A percentile compares a stretch with the other conserved stretches of the same genome.
These are phyloP conservation scores for Proterorhinus semilunaris DNA, from an alignment of 2,113 vertebrate genomes.

Conservation along the genomic window DNA sequence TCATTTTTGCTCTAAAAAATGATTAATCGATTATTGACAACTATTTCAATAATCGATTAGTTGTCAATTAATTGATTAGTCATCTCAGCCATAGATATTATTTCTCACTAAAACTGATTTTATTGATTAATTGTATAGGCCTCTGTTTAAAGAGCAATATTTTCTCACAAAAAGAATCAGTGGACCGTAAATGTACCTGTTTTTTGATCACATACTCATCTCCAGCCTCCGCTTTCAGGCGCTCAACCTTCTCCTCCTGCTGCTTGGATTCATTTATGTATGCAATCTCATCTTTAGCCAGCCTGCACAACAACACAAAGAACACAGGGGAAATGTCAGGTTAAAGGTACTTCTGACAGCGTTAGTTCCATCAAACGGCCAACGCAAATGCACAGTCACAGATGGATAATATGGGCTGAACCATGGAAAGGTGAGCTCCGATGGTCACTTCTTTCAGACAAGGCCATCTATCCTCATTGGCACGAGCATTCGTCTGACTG, in stretches of 20 bases:
- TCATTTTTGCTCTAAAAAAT: too few species aligned
- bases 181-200: slow-evolving; percentile 73
- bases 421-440: slow-evolving; percentile 37
- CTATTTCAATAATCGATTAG: too few species aligned
- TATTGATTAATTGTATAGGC: too few species aligned
- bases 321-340: slow-evolving; percentile 8
- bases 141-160: too few species aligned
- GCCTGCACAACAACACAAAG: slow-evolving; percentile 68
- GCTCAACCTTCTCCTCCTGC: slow-evolving; percentile 91
- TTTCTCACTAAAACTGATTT: too few species aligned
- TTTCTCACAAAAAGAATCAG: too few species aligned
- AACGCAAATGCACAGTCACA: slow-evolving; percentile 26
- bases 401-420: slow-evolving; percentile 28
- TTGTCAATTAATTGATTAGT: too few species aligned
- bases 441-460: slow-evolving; percentile 58
- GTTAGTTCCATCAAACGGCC: slow-evolving; percentile 41
- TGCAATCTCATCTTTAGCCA: slow-evolving; percentile 89
- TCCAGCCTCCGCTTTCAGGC: slow-evolving; percentile 84
- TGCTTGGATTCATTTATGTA: slow-evolving; percentile 91
- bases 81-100: too few species aligned
- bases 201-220: slow-evolving; percentile 92
- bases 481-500: slow-evolving; percentile 34
- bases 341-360: slow-evolving; percentile 1
- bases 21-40: too few species aligned
- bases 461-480: slow-evolving; percentile 56